These are phyloP conservation scores for Drosophila lacertosa DNA, from an alignment of 1,140 invertebrate genomes.

Conservation along the genomic window DNA sequence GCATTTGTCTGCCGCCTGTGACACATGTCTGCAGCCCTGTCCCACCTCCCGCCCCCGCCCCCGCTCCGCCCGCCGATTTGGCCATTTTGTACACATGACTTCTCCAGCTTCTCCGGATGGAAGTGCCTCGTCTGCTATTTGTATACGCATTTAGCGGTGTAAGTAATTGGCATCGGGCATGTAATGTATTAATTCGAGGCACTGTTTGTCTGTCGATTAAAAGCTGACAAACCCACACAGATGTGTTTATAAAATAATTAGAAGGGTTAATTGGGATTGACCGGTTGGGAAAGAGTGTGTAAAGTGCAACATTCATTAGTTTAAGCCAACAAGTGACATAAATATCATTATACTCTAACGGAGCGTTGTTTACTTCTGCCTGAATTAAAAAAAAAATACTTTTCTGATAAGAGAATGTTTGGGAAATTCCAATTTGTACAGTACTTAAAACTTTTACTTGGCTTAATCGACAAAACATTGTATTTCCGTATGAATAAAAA, in stretches of 20 bases:
- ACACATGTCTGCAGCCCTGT: constrained; percentile 6
- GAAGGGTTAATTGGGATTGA: constrained; percentile 12
- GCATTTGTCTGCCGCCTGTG: constrained; percentile 11
- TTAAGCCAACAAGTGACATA: neutral
- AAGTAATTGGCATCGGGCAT: constrained; percentile 15
- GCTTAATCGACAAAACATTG: too few species aligned
- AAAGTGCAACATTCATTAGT: neutral
- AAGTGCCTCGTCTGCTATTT: neutral
- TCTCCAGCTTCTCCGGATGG: neutral
- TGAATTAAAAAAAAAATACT: too few species aligned
- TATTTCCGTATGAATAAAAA: too few species aligned
- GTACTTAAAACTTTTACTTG: too few species aligned
- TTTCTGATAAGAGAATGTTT: too few species aligned
- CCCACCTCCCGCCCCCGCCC: neutral
- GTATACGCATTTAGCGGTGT: neutral
- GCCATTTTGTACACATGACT: constrained; percentile 12
- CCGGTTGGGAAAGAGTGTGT: neutral
- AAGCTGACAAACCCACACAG: neutral
- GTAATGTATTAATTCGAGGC: constrained; percentile 6
- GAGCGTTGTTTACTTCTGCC: too few species aligned
- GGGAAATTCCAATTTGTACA: too few species aligned
- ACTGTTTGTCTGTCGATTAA: neutral
- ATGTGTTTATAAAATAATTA: neutral
- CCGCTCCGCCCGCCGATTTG: constrained; percentile 9
- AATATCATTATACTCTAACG: constrained; percentile 1